These are phyloP conservation scores for Leptestheria dahalacensis DNA, from an alignment of 1,140 invertebrate genomes.

Conservation along the genomic window DNA sequence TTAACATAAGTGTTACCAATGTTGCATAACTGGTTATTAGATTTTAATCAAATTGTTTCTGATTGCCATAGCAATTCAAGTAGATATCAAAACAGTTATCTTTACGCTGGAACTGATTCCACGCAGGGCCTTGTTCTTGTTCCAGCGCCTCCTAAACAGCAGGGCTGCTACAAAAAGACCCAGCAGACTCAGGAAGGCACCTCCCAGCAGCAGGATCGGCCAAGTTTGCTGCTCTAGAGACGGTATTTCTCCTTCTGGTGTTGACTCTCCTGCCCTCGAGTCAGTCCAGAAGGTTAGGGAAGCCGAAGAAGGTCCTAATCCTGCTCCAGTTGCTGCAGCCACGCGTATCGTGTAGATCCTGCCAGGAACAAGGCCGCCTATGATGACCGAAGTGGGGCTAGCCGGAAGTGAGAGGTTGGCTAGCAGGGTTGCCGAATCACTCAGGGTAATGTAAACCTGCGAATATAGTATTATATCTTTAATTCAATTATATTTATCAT, in stretches of 20 bases:
- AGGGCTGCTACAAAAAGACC: constrained; percentile 10
- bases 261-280: neutral
- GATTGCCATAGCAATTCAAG: no score
- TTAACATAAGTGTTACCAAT: no score
- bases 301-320: constrained; percentile 7
- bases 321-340: constrained; percentile 4
- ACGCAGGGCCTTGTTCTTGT: constrained; percentile 12
- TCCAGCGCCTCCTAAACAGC: neutral
- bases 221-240: constrained; percentile 12
- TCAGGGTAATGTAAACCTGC: constrained; percentile 3
- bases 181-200: constrained; percentile 3
- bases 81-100: no score
- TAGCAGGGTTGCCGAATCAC: neutral
- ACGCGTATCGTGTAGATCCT: constrained; percentile 2
- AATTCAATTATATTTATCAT: neutral
- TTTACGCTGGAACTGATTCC: no score
- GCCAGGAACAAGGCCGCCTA: constrained; percentile 6
- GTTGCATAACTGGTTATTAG: no score
- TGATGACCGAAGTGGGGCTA: constrained; percentile 3
- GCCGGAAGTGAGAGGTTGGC: constrained; percentile 11
- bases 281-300: constrained; percentile 5
- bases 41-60: no score
- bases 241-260: constrained; percentile 1
- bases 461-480: no score
- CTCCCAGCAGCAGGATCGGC: constrained; percentile 12